Evolutionary conservation across 2,113 vertebrate genomes (phyloP), one percentile per base, ranked within the genome.

Genomic region (Nyctibius bracteatus): DNA sequence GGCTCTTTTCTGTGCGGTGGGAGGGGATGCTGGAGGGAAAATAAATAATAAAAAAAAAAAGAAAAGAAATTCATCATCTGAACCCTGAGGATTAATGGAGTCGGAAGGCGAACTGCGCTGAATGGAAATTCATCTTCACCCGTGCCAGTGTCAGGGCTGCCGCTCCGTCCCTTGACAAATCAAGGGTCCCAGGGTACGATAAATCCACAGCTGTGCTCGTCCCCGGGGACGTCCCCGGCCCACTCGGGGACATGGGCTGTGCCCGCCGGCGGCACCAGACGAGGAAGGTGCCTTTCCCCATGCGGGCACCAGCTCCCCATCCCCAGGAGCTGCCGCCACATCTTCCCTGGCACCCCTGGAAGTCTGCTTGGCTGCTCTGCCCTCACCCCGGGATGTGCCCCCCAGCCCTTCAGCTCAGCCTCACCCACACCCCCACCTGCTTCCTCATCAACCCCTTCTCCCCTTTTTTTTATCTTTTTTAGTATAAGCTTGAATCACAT

Each of bases 61-160:
- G 98, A 85, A 93, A 96, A 98, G 98, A 98, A 97, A 98, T 98
- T 97, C 97, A 98, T 99, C 98, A 99, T 99, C 98, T 98, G 98
- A 98, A 98, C 98, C 98, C 98, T 81, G 97, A 98, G 98, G 97
- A 98, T 98, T 98, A 98, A 98, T 98, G 98, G 97, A 98, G 98
- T 98, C 97, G 78, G 98, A 98, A 98, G 98, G 98, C 97, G 94
- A 98, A 98, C 98, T 98, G 98, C 90, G 98, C 98, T 98, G 98
- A 98, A 99, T 98, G 98, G 98, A 98, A 99, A 99, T 99, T 98
- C 99, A 98, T 99, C 99, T 99, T 98, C 98, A 98, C 98, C 98
- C 98, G 97, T 99, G 98, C 98, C 98, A 97, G 97, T 98, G 98
- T 98, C 98, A 98, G 98, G 98, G 98, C 98, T 98, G 98, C 97